Evolutionary conservation across 2,797 vertebrate genomes (phyloP).

Genomic region (Cirrhinus molitorella): DNA sequence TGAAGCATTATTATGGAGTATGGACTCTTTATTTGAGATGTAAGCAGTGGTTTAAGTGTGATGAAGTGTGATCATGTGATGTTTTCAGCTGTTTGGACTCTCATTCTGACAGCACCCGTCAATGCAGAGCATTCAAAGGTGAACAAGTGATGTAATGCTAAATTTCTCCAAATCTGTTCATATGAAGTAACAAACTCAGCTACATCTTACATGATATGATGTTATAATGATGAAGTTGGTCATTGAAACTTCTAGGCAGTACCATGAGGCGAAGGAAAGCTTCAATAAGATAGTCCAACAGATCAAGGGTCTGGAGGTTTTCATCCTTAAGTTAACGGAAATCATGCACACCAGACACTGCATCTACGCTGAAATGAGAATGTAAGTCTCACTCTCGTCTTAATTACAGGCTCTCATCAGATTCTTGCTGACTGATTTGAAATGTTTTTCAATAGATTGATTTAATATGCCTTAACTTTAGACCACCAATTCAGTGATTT

Average conservation of each 20-base stretch:
- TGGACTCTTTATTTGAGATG: no score
- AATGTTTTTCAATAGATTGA: neutral
- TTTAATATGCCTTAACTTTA: neutral
- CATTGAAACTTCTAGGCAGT: constrained; percentile 78
- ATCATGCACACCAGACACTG: constrained; percentile 86
- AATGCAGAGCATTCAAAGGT: no score
- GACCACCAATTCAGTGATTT: no score
- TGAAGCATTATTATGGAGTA: no score
- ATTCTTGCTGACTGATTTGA: neutral
- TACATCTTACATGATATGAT: no score
- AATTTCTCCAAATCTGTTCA: no score
- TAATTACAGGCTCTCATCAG: neutral
- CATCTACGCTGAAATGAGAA: constrained; percentile 84
- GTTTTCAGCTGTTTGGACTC: no score
- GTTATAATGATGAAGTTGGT: neutral
- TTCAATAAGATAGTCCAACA: constrained; percentile 86
- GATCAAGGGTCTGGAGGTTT: constrained; percentile 87
- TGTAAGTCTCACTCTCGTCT: constrained; percentile 71
- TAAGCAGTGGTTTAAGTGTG: no score
- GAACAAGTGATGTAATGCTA: no score
- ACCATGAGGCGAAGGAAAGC: constrained; percentile 86
- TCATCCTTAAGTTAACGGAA: constrained; percentile 83
- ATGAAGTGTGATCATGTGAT: no score
- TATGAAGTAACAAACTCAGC: no score
- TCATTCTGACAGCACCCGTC: no score